Base-by-base conservation (phyloP, 2,797 vertebrate species). In the Phrynocephalus forsythii region DNA sequence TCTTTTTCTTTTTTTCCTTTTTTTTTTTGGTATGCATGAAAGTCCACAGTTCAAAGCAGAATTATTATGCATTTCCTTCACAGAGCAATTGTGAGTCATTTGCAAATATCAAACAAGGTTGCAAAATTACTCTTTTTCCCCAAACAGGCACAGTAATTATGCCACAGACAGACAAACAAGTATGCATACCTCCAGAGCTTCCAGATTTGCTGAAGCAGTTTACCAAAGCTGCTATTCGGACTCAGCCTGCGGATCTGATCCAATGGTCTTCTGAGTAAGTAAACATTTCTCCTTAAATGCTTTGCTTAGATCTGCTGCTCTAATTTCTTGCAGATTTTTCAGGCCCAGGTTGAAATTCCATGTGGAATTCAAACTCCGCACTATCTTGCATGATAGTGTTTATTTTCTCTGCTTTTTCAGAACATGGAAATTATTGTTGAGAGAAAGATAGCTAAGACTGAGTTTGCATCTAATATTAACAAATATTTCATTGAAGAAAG, bases 121-220 rank as follows among this genome's bases (percentile, higher is more conserved):
- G n/a, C 15, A 78, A 87, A 87, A 79, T 66, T 73, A 7, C 75
- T 78, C 69, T 84, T 28, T 81, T 92, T 66, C 38, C 38, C 38
- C 10, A n/a, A 63, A 87, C 73, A 95, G 95, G 91, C 86, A 89
- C 85, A 90, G 86, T 71, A 91, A 93, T 76, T 91, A 96, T 96
- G 95, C 90, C 93, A 86, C 90, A 92, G 78, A 95, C 90, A 56
- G 90, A 92, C 18, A 94, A 93, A 81, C 90, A 94, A 90, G 88
- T 94, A 86, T 92, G 93, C 88, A 95, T 96, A 69, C 94, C 95
- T 5, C 93, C 91, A 0, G 94, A 97, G 89, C 95, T 97, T 90
- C 94, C 94, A 0, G 95, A 95, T 71, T 85, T 96, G 84, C 90
- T 97, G 86, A 97, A 96, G 90, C 94, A 95, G 88, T 97, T 96